These are phyloP conservation scores for Plectrocnemia conspersa DNA, from an alignment of 1,140 invertebrate genomes.

Conservation along the genomic window DNA sequence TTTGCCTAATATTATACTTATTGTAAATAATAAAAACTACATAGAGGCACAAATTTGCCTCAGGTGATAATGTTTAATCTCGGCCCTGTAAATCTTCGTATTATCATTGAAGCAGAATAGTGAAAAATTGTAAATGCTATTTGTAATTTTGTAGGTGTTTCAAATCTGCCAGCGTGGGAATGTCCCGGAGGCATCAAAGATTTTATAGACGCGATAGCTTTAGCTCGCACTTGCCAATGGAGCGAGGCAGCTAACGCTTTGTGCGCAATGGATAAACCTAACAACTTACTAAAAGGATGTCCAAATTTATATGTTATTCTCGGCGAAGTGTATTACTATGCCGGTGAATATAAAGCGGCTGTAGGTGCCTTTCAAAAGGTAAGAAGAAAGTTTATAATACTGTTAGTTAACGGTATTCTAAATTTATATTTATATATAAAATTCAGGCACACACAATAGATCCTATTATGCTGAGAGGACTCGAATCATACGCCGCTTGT, in stretches of 20 bases:
- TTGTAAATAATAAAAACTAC: too few relatives aligned
- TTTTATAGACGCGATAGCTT: conserved; percentile 26
- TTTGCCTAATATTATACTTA: too few relatives aligned
- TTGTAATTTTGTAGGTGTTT: conserved; percentile 7
- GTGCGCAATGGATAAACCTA: conserved; percentile 23
- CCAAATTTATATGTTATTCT: conserved; percentile 20
- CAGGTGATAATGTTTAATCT: too few relatives aligned
- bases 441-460: conserved; percentile 26
- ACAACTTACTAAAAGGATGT: conserved; percentile 22
- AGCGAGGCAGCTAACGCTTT: conserved; percentile 16
- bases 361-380: conserved; percentile 44
- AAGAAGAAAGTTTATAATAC: conserved; percentile 20
- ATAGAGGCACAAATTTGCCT: too few relatives aligned
- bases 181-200: conserved; percentile 17
- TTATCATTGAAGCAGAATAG: too few relatives aligned
- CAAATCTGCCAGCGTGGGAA: conserved; percentile 18
- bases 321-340: conserved; percentile 29
- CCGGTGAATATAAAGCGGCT: conserved; percentile 42
- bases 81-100: too few relatives aligned
- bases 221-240: conserved; percentile 21
- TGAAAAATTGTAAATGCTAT: background rate
- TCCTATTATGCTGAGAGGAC: conserved; percentile 26
- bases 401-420: background rate
- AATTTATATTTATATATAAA: background rate
- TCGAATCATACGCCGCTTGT: conserved; percentile 30